Percentiles rank a stretch among this genome's conserved stretches.
phyloP scores from a whole-genome alignment of 2,113 vertebrate genomes.

The Serinus canaria region DNA sequence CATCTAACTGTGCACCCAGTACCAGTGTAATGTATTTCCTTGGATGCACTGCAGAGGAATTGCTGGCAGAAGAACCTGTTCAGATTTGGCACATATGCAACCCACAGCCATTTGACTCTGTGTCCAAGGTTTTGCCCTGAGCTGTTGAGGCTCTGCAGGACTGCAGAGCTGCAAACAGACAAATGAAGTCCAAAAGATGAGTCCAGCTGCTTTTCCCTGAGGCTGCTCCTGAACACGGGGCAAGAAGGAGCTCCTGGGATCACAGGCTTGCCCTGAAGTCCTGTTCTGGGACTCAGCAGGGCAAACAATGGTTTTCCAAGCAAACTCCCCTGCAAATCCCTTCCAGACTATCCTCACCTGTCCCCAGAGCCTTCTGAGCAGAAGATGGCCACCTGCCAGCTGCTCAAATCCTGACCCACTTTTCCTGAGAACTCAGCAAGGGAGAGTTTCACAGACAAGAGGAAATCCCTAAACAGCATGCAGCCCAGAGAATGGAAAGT shows the following conservation, averaged over 20 bases:
- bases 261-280: not conserved
- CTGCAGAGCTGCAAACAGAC: not conserved
- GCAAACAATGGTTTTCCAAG: not conserved
- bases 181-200: not conserved
- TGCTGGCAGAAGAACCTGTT: not conserved
- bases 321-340: not conserved
- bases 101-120: not conserved
- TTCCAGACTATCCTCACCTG: not conserved
- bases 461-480: slow-evolving; percentile 20
- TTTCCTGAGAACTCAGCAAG: slow-evolving; percentile 34
- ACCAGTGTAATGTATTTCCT: too few relatives aligned
- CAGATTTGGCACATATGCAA: not conserved
- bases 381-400: not conserved
- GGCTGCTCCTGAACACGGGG: not conserved
- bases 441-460: slow-evolving; percentile 39
- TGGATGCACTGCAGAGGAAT: not conserved
- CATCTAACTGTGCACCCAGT: not conserved
- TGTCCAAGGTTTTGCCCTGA: not conserved
- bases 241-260: not conserved
- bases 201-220: not conserved
- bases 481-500: not conserved
- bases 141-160: not conserved
- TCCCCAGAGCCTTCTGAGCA: not conserved
- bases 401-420: slow-evolving; percentile 1
- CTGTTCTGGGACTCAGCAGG: not conserved